Percentiles rank a stretch among this genome's conserved stretches.
Evolutionary conservation across 2,797 vertebrate species (phyloP).

Genomic region (Hippopotamyrus pictus): DNA sequence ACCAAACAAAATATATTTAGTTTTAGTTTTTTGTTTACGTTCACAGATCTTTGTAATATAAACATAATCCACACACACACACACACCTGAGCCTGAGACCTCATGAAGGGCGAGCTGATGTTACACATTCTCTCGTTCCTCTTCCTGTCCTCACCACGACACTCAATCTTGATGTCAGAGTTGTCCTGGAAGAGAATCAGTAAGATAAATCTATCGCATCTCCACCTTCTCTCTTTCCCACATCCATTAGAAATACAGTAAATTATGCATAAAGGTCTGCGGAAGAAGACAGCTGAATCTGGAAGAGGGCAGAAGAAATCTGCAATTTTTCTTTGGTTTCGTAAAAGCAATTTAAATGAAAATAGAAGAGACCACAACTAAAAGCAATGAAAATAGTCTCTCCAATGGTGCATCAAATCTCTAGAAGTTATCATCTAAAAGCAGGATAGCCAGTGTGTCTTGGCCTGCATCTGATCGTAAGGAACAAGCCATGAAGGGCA

Average conservation of each 20-base stretch:
- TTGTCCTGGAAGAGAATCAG: slow-evolving; percentile 64
- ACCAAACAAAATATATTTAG: no score
- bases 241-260: background rate
- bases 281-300: background rate
- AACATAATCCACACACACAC: background rate
- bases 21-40: background rate
- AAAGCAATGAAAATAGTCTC: background rate
- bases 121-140: slow-evolving; percentile 76
- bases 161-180: slow-evolving; percentile 80
- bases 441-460: background rate
- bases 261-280: background rate
- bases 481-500: background rate
- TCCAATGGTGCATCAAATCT: background rate
- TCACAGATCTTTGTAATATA: background rate
- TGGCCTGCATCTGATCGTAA: background rate
- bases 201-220: background rate
- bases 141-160: slow-evolving; percentile 60
- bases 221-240: background rate
- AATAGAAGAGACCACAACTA: background rate
- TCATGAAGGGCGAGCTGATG: slow-evolving; percentile 87
- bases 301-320: background rate
- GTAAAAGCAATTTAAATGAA: background rate
- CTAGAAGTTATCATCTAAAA: background rate
- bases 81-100: slow-evolving; percentile 77
- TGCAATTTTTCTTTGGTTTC: background rate